Percentiles rank a stretch among this genome's conserved stretches.
These are phyloP conservation scores for Orthonyx spaldingii DNA, from an alignment of 2,113 vertebrate genomes.

Conservation along the genomic window DNA sequence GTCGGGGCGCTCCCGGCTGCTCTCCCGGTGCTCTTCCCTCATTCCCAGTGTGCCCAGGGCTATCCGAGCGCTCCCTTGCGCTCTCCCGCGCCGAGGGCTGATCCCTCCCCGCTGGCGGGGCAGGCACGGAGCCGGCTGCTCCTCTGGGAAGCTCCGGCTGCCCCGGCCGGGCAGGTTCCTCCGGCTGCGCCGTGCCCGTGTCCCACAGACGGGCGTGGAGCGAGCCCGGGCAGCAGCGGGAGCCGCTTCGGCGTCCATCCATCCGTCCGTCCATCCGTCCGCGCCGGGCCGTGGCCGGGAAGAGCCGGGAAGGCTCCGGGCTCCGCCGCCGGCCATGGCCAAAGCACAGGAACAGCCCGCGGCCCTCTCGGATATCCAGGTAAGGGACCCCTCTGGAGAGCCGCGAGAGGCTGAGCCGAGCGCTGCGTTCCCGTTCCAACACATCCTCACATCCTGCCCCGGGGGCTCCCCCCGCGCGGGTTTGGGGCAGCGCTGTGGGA, in stretches of 20 bases:
- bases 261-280: too few relatives aligned
- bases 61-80: not conserved
- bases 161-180: not conserved
- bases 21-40: not conserved
- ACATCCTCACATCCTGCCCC: not conserved
- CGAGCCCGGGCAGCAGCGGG: not conserved
- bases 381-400: not conserved
- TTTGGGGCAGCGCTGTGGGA: not conserved
- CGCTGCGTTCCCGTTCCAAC: accelerated
- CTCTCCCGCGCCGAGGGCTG: not conserved
- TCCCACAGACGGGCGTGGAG: not conserved
- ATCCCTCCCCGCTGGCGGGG: not conserved
- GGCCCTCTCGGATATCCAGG: not conserved
- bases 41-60: accelerated
- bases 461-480: accelerated
- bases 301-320: not conserved
- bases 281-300: not conserved
- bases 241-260: not conserved
- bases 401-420: not conserved
- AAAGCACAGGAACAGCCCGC: accelerated
- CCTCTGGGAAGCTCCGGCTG: not conserved
- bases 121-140: not conserved
- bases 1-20: not conserved
- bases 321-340: not conserved
- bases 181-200: not conserved